Base-by-base conservation (phyloP, 2,113 vertebrate species). In the Alaudala cheleensis region DNA sequence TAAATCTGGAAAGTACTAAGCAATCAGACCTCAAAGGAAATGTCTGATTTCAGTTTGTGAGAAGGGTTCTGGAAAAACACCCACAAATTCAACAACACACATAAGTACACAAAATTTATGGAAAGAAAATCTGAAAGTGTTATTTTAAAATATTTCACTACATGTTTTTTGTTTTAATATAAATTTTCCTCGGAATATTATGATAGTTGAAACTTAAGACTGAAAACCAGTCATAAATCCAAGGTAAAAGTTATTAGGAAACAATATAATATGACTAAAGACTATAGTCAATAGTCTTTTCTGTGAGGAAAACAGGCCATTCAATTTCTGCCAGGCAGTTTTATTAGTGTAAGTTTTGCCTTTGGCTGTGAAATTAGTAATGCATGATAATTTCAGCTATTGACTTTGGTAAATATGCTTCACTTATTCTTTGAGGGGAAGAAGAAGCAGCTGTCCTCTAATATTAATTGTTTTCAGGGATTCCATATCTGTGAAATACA, bases 351-450 rank as follows among this genome's bases (percentile, higher is more conserved):
- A 86, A 69, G 12, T 50, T 79, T 81, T 86, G 53, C 47, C 44
- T 95, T 86, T 57, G 54, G 61, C 31, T 86, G 44, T 79, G 80
- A 88, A 85, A 28, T 88, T 65, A 84, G 47, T 53, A 88, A 66
- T 58, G 15, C 64, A 73, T 61, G 19, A 82, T 90, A 45, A 64
- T 85, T 81, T 95, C 78, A 92, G 29, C 84, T 93, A 60, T 72
- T 62, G 54, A 80, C 66, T 94, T 95, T 65, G 26, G n/a, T 93
- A 91, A 91, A 96, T 84, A 88, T 66, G 34, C 18, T 86, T 88
- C 31, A 44, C 29, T 81, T 89, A 50, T 39, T 95, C 72, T 78
- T 85, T 62, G 58, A 72, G 21, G 28, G 25, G 79, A 86, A 96
- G 39, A 85, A 79, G 50, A 77, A 21, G 31, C 74, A 77, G 5